Conservation (phyloP, 2,888 invertebrate genomes). For the Electrophaes corylata region DNA sequence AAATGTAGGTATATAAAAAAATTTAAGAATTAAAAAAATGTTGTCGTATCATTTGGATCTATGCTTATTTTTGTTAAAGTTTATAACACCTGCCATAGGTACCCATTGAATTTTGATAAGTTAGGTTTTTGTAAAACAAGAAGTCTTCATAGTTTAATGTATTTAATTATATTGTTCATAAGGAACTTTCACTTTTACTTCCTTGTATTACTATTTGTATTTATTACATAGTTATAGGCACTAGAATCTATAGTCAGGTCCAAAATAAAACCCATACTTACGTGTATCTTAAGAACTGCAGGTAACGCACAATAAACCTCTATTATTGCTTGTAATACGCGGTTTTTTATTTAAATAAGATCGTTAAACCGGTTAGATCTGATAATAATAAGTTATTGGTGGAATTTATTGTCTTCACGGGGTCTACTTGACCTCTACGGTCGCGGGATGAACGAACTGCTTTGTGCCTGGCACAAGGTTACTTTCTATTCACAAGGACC, state of each 20-base stretch:
- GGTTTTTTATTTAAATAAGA: slow-evolving; percentile 34
- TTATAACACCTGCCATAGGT: too few relatives aligned
- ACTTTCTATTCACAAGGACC: slow-evolving; percentile 73
- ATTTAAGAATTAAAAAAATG: too few relatives aligned
- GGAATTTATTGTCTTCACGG: slow-evolving; percentile 39
- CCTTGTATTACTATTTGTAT: slow-evolving; percentile 4
- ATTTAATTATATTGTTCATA: not conserved
- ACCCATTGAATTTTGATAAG: too few relatives aligned
- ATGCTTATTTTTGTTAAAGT: too few relatives aligned
- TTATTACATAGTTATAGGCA: too few relatives aligned
- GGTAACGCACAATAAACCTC: slow-evolving; percentile 31
- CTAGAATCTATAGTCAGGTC: too few relatives aligned
- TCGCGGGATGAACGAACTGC: slow-evolving; percentile 71
- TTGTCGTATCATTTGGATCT: too few relatives aligned
- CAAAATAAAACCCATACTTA: not conserved
- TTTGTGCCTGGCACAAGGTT: slow-evolving; percentile 67
- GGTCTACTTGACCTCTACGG: slow-evolving; percentile 41
- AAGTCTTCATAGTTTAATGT: not conserved
- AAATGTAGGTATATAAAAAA: too few relatives aligned
- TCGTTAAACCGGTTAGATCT: slow-evolving; percentile 30
- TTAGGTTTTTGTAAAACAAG: too few relatives aligned
- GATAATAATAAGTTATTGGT: slow-evolving; percentile 10
- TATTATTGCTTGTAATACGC: slow-evolving; percentile 16
- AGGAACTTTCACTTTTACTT: slow-evolving; percentile 19
- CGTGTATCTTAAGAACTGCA: too few relatives aligned